Evolutionary conservation across 2,797 vertebrate genomes (phyloP).

Genomic region (Alfaro cultratus): DNA sequence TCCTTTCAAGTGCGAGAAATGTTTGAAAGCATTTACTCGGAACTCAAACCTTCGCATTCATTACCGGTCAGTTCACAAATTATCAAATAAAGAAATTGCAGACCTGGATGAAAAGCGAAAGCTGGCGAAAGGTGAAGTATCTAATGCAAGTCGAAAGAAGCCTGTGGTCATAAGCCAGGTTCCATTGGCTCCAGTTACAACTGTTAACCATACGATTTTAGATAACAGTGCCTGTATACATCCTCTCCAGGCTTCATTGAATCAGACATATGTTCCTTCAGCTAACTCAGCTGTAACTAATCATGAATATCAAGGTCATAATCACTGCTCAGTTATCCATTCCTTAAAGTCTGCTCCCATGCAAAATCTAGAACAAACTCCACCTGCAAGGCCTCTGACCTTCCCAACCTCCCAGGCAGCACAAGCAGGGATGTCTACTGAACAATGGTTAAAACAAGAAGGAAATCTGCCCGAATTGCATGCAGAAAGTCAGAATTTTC

Average conservation of each 20-base stretch:
- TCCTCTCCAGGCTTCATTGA: conserved; percentile 18
- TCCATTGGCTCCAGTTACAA: conserved; percentile 12
- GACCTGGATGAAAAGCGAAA: conserved; percentile 89
- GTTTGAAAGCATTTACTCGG: conserved; percentile 93
- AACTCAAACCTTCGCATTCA: conserved; percentile 97
- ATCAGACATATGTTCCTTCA: conserved; percentile 33
- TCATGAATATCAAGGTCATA: conserved; percentile 31
- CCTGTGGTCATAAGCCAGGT: conserved; percentile 14
- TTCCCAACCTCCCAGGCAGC: background rate
- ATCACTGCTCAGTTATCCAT: conserved; percentile 38
- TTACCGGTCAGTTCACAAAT: conserved; percentile 89
- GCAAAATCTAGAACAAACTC: conserved; percentile 28
- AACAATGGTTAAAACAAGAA: conserved; percentile 43
- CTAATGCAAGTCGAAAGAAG: conserved; percentile 21
- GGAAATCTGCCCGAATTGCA: conserved; percentile 8
- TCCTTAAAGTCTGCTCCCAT: conserved; percentile 37
- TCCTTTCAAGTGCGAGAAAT: conserved; percentile 92
- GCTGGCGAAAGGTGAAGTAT: conserved; percentile 41
- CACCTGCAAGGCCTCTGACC: conserved; percentile 26
- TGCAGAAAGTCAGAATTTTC: conserved; percentile 6
- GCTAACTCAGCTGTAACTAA: conserved; percentile 9
- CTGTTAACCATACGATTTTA: background rate
- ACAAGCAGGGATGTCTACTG: conserved; percentile 21
- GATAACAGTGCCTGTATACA: background rate
- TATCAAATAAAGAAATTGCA: conserved; percentile 89